Evolutionary conservation across 2,888 invertebrate genomes (phyloP), one percentile per base, ranked within the genome.

Genomic region (Acrocera orbiculus): DNA sequence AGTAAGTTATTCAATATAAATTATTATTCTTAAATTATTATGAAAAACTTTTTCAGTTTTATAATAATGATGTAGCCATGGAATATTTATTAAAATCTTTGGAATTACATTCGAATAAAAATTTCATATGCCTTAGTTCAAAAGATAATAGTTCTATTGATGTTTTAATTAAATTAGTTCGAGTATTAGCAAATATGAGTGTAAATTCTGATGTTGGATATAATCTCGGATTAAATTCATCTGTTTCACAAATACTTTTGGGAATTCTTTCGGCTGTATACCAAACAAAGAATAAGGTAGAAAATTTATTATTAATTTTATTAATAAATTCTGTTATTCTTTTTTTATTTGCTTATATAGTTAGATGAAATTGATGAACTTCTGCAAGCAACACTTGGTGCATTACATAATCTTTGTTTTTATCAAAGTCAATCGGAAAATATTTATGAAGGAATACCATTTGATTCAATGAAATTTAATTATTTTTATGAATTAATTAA

Each of bases 161-260:
- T 48, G 59, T 60, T 27, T 49, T 61, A 15, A 52, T 59, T 20
- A 61, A 60, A 47, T 44, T 61, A 32, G 54, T 86, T 11, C 69
- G 87, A 5, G 78, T 87, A n/a, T 64, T 87, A 16, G 86, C 86
- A 4, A 87, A 87, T 51, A 67, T 86, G 54, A 78, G 82, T 38
- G 73, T 87, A 39, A 73, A 79, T 47, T 71, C 76, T 27, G 70
- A 73, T 28, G 80, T 81, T 4, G 87, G 86, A 1, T 67, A 70
- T 23, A 68, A 66, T 2, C 56, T 86, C 41, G 68, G 68, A 1
- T 59, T 51, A 6, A 46, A 51, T 5, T 50, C 65, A 10, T 44
- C 46, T 2, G 30, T 59, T 30, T 58, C 56, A 39, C 63, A 65
- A 0, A 66, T 69, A 14, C 53, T 61, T 7, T 41, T 59, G 9